These are phyloP conservation scores for Diadophis punctatus DNA, from an alignment of 2,113 vertebrate species.

Conservation along the genomic window DNA sequence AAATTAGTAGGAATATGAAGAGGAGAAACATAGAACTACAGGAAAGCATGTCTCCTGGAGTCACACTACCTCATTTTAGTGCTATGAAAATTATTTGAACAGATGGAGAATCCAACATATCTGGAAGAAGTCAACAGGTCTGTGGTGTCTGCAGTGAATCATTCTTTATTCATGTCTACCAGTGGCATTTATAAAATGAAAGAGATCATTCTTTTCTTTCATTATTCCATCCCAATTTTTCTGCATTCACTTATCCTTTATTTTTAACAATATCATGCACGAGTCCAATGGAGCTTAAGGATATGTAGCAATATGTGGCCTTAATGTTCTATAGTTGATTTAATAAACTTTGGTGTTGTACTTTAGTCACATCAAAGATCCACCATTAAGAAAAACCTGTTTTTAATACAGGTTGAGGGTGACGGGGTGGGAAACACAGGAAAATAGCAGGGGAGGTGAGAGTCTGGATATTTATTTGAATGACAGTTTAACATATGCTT, in stretches of 20 bases:
- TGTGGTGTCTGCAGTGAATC: conserved; percentile 39
- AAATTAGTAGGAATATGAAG: conserved; percentile 14
- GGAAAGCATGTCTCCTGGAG: background rate
- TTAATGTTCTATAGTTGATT: background rate
- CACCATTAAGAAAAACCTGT: background rate
- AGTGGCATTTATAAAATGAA: conserved; percentile 31
- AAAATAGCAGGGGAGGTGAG: background rate
- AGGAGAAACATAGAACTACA: conserved; percentile 1
- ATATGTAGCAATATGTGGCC: background rate
- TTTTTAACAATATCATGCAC: background rate
- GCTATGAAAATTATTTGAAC: conserved; percentile 28
- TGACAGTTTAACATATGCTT: background rate
- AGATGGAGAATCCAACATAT: conserved; percentile 39
- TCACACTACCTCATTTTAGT: conserved; percentile 10
- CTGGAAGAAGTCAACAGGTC: conserved; percentile 14
- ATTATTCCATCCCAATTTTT: background rate
- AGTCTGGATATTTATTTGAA: background rate
- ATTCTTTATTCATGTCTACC: conserved; percentile 16
- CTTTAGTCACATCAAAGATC: background rate
- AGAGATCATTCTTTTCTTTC: conserved; percentile 17
- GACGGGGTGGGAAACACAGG: background rate
- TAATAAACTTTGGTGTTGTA: conserved; percentile 8
- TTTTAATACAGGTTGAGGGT: background rate
- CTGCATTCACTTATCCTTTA: background rate
- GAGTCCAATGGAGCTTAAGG: background rate